These are phyloP conservation scores for Camelus bactrianus DNA, from an alignment of 2,113 vertebrate genomes.

Conservation along the genomic window DNA sequence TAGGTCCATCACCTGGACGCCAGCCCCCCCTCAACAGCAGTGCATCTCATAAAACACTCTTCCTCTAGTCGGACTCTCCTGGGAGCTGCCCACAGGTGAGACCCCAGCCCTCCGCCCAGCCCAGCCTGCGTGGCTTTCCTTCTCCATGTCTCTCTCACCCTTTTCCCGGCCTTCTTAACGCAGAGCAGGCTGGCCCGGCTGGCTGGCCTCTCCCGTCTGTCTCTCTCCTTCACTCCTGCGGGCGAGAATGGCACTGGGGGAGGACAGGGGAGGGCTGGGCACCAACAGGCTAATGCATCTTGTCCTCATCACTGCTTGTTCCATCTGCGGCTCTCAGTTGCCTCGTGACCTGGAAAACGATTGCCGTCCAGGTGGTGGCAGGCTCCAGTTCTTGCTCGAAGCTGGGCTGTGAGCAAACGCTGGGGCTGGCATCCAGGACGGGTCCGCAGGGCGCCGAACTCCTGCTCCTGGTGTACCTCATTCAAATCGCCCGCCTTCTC, in stretches of 20 bases:
- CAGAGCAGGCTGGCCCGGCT: neutral
- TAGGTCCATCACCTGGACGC: rapidly evolving
- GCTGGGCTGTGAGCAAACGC: neutral
- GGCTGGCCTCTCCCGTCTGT: neutral
- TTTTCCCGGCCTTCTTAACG: neutral
- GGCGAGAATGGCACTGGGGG: no score
- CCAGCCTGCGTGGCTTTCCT: rapidly evolving
- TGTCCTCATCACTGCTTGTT: neutral
- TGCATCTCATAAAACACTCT: neutral
- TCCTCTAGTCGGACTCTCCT: neutral
- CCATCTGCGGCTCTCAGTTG: neutral
- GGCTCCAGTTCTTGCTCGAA: no score
- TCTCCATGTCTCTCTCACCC: no score
- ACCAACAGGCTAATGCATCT: neutral
- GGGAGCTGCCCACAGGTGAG: neutral
- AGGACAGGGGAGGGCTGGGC: no score
- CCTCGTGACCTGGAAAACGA: no score
- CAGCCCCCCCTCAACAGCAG: neutral
- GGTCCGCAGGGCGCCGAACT: neutral
- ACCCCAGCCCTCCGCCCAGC: rapidly evolving
- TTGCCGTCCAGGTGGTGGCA: rapidly evolving
- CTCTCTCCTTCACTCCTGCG: no score
- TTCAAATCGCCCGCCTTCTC: rapidly evolving
- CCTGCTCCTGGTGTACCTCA: rapidly evolving
- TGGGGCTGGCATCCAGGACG: rapidly evolving